A percentile compares a stretch with the other conserved stretches of the same genome.
Conservation (phyloP, 2,113 vertebrate genomes). For the Talpa occidentalis region DNA sequence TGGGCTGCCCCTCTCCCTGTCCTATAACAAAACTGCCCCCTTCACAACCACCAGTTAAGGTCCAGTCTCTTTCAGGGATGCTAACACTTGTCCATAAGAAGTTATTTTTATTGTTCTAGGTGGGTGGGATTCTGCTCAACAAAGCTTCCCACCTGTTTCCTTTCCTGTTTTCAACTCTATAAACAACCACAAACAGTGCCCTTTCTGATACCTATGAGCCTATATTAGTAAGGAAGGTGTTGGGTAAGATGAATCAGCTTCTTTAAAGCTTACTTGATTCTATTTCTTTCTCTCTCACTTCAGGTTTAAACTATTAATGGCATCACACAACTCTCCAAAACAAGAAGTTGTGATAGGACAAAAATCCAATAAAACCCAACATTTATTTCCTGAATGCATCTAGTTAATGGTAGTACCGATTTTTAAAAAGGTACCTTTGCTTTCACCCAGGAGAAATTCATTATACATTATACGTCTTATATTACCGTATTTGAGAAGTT, state of each 20-base stretch:
- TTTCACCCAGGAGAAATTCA: neutral
- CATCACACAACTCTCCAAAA: conserved; percentile 34
- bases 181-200: neutral
- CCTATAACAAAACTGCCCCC: no score
- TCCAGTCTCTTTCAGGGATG: neutral
- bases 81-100: neutral
- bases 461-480: neutral
- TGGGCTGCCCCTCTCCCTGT: no score
- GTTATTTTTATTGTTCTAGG: conserved; percentile 34
- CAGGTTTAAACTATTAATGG: conserved; percentile 48
- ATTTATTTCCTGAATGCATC: conserved; percentile 21
- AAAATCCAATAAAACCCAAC: neutral
- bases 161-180: conserved; percentile 17
- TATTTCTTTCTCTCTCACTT: conserved; percentile 38
- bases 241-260: conserved; percentile 40
- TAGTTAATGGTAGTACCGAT: neutral
- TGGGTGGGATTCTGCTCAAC: conserved; percentile 35
- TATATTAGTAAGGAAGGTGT: conserved; percentile 17
- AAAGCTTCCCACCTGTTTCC: neutral
- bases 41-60: neutral
- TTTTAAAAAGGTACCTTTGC: neutral
- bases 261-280: conserved; percentile 22
- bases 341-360: conserved; percentile 39
- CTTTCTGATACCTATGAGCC: neutral
- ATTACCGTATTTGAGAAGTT: neutral